Base-by-base conservation (phyloP, 2,113 vertebrate genomes). In the Tupaia tana region DNA sequence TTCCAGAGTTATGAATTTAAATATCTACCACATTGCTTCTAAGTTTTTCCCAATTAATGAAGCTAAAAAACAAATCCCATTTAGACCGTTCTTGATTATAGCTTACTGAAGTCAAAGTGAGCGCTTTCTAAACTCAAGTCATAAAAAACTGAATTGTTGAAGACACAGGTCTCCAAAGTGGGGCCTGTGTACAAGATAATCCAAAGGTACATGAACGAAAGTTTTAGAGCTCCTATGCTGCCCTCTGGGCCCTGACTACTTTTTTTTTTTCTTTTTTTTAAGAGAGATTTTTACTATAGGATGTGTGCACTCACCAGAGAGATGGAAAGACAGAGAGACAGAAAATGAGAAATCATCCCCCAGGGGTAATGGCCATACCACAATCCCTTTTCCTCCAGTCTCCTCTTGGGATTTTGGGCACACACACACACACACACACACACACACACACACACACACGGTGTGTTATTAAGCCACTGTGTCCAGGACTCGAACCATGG, bases 1-100 rank as follows among this genome's bases (percentile, higher is more conserved):
- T 94, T 93, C 56, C 29, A 93, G 59, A 61, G 19, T 89, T 89
- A 31, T 6, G 7, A 31, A 94, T 86, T 95, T 86, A 86, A 90
- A 85, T 16, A 9, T 58, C 73, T 87, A 52, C 18, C 34, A 67
- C 77, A 93, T 29, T 70, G 11, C 61, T 89, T 52, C 70, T 61
- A 79, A 92, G 70, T 83, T 73, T 71, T 69, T 86, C 77, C 74
- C 8, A 66, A 75, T 54, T 87, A 91, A 63, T 52, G 2, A 92
- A 86, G 24, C 56, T 91, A 80, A 12, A 25, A 86, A 92, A 12
- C 29, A 86, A 92, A 64, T n/a, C n/a, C 20, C 34, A 75, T 81
- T 75, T 86, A 96, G 70, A 86, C 56, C 1, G 20, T 9, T 69
- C 9, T 94, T 84, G 16, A 69, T 90, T 90, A 80, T 75, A 58